Evolutionary conservation across 2,113 vertebrate genomes (phyloP), one percentile per base, ranked within the genome.

Genomic region (Thalassoma bifasciatum): DNA sequence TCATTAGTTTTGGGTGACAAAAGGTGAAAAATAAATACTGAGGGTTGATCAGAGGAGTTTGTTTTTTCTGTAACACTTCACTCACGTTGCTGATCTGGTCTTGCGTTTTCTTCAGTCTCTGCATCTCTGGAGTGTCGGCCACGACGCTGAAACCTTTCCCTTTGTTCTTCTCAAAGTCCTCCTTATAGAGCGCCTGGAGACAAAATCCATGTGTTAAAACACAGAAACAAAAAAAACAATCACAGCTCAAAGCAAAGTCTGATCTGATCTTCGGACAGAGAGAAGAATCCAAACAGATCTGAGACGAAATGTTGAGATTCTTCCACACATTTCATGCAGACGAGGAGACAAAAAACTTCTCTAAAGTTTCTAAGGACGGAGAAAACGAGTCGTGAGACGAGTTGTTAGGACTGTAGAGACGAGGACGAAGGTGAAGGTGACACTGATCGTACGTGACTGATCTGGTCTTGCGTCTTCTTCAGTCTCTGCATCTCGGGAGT

Each of bases 161-260:
- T 82, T 96, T 97, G 92, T 93, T 98, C 94, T 96, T 98, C 89
- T 99, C 97, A 79, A 98, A 98, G 47, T 98, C 96, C 80, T 97
- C 97, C 93, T 97, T 99, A 90, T 98, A 98, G 83, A 96, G 95
- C 23, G 98, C 96, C 97, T 97, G 93, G 5, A 54, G 6, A 78
- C 78, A 3, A 30, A 30, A 30, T 30, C 30, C 30, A 30, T 6
- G 30, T 30, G 30, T 30, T 30, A 30, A 30, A 30, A 17, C 8
- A 46, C 44, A 44, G 5, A 44, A 42, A 42, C 10, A 42, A 42
- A 42, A n/a, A n/a, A 42, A 13, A 9, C 40, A 42, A 42, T 42
- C 40, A 42, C 12, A 3, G 1, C 14, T 14, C 5, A 42, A 12
- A 42, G 38, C n/a, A 40, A 11, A 14, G 13, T n/a, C n/a, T n/a